phyloP scores from a whole-genome alignment of 2,888 invertebrate genomes.

The Eristalis tenax region DNA sequence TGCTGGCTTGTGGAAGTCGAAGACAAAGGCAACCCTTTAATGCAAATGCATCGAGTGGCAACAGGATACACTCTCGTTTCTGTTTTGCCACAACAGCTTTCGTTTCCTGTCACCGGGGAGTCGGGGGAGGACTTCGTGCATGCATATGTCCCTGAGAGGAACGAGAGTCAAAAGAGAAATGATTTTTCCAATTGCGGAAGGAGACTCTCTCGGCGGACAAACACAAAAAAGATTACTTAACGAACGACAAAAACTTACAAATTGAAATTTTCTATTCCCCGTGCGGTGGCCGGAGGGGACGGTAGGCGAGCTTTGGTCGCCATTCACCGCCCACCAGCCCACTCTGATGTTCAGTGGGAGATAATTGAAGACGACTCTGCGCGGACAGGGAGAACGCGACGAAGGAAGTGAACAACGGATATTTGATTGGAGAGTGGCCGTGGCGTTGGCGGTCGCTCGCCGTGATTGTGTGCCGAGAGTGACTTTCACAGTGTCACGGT shows the following conservation, averaged over 20 bases:
- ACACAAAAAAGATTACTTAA: constrained; percentile 44
- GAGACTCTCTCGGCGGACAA: constrained; percentile 27
- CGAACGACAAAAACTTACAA: constrained; percentile 49
- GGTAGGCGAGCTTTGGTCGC: background rate
- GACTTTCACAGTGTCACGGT: constrained; percentile 8
- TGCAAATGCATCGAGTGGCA: constrained; percentile 19
- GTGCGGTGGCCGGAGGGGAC: background rate
- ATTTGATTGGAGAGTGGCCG: constrained; percentile 18
- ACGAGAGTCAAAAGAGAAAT: background rate
- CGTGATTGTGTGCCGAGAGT: background rate
- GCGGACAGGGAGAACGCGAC: background rate
- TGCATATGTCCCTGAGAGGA: background rate
- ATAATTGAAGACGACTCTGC: constrained; percentile 36
- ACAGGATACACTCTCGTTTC: background rate
- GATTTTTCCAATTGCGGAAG: constrained; percentile 20
- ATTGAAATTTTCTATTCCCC: constrained; percentile 43
- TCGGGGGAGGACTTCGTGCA: background rate
- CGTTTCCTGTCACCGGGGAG: constrained; percentile 35
- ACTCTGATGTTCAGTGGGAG: constrained; percentile 3
- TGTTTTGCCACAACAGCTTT: constrained; percentile 30
- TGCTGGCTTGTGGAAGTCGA: background rate
- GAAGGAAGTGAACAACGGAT: constrained; percentile 25
- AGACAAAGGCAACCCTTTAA: constrained; percentile 11
- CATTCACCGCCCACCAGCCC: background rate
- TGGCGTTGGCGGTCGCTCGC: background rate